phyloP scores from a whole-genome alignment of 2,797 vertebrate species.

The Cyclopterus lumpus region DNA sequence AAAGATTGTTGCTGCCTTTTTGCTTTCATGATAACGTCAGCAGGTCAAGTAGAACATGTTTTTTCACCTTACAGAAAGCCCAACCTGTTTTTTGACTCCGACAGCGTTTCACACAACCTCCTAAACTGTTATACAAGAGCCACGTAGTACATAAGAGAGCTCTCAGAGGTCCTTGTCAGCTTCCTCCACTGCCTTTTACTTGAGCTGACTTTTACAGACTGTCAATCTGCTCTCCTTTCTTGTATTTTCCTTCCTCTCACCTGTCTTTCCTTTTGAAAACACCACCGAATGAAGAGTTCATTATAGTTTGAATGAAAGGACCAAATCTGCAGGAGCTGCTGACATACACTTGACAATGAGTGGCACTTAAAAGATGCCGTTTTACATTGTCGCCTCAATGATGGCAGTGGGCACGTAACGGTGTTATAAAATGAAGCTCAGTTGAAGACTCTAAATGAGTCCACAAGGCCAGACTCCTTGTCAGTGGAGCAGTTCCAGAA shows the following conservation, averaged over 20 bases:
- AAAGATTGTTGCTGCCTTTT: constrained; percentile 2
- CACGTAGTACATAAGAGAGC: constrained; percentile 19
- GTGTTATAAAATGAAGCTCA: constrained; percentile 50
- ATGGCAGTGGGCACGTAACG: constrained; percentile 31
- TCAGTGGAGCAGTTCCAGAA: constrained; percentile 60
- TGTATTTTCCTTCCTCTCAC: constrained; percentile 17
- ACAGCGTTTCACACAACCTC: neutral
- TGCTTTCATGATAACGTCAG: constrained; percentile 7
- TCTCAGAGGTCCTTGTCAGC: constrained; percentile 43
- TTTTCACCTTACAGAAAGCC: constrained; percentile 12
- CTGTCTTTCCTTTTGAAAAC: constrained; percentile 27
- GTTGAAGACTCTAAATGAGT: constrained; percentile 49
- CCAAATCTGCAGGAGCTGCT: constrained; percentile 23
- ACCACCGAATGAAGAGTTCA: constrained; percentile 24
- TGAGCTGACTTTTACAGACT: constrained; percentile 35
- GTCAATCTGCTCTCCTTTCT: constrained; percentile 6
- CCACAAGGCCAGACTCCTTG: constrained; percentile 41
- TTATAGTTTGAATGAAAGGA: constrained; percentile 25
- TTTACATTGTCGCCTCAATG: constrained; percentile 34
- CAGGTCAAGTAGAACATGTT: constrained; percentile 26
- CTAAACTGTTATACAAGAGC: constrained; percentile 33
- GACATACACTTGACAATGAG: constrained; percentile 36
- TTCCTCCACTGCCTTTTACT: constrained; percentile 28
- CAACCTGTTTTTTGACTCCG: constrained; percentile 14
- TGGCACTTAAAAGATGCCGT: constrained; percentile 23